phyloP scores from a whole-genome alignment of 2,888 invertebrate genomes.

The Noctua janthe region DNA sequence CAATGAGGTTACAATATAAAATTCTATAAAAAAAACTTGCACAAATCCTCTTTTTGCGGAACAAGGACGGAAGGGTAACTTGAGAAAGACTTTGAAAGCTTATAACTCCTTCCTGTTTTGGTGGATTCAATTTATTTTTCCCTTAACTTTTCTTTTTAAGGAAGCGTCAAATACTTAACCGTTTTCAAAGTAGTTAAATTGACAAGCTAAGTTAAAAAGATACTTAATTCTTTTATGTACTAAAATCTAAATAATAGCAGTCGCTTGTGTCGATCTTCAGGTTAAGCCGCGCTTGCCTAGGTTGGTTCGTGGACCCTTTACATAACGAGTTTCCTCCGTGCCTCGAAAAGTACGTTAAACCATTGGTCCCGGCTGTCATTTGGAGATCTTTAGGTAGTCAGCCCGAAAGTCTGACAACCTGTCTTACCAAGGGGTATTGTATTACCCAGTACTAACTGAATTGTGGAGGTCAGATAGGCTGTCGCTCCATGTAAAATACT shows the following conservation, averaged over 20 bases:
- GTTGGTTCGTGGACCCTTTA: no score
- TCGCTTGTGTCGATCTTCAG: no score
- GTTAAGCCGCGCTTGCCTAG: no score
- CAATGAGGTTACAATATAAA: constrained; percentile 38
- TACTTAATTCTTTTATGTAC: not conserved
- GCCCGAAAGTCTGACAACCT: no score
- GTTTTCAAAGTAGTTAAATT: constrained; percentile 34
- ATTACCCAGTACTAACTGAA: no score
- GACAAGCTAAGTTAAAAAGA: constrained; percentile 18
- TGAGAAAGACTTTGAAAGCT: constrained; percentile 60
- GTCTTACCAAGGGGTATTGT: no score
- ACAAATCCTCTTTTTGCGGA: constrained; percentile 54
- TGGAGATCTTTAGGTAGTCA: no score
- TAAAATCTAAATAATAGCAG: not conserved
- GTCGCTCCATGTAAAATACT: no score
- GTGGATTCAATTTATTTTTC: constrained; percentile 60
- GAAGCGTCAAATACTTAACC: constrained; percentile 38
- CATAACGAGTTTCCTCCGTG: no score
- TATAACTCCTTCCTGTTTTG: constrained; percentile 64
- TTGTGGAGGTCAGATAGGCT: no score
- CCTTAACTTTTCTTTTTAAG: constrained; percentile 50
- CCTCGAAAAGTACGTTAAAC: no score
- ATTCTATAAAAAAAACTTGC: constrained; percentile 29
- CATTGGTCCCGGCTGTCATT: no score
- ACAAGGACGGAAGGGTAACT: constrained; percentile 52